Evolutionary conservation across 2,797 vertebrate species (phyloP), one percentile per base, ranked within the genome.

Genomic region (Amphiprion clarkii): DNA sequence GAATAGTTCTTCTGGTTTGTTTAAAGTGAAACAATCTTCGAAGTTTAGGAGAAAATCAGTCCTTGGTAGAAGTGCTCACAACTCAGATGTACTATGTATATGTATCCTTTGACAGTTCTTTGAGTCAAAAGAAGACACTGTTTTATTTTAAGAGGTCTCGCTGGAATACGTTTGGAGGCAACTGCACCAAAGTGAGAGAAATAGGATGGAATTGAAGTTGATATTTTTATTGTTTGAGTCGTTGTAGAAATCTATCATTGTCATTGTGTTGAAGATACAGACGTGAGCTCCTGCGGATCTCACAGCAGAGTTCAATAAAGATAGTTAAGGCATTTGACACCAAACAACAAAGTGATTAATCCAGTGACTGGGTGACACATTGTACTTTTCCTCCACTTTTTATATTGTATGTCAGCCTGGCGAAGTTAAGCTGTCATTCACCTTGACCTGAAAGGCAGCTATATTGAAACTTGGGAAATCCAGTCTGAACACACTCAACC

Each of bases 281-380:
- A 51, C 65, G 55, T 53, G 71, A 40, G 6, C 51, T 63, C 25
- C 61, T 40, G 21, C 9, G 29, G 48, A 53, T 58, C 13, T 44
- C 44, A 39, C 40, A 54, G 40, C 42, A 66, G 8, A 48, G 31
- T 33, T 51, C 14, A 23, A 59, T 12, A 44, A 25, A 49, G 1
- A 17, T 42, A 2, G 8, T 74, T 40, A 49, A 60, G 42, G 55
- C 23, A 69, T 69, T 63, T 74, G 54, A 68, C 58, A 60, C 69
- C 42, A 57, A 51, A 74, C 44, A 74, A 53, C 33, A 21, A 36
- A 71, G 55, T 31, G 21, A 78, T 81, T 49, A 67, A 79, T 58
- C 23, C 53, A 77, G 53, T 40, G 40, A 70, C 63, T 21, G 49
- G 27, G 36, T 63, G 68, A 67, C 46, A 78, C 29, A n/a, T 60